These are phyloP conservation scores for Rattus rattus DNA, from an alignment of 2,113 vertebrate species.

Conservation along the genomic window DNA sequence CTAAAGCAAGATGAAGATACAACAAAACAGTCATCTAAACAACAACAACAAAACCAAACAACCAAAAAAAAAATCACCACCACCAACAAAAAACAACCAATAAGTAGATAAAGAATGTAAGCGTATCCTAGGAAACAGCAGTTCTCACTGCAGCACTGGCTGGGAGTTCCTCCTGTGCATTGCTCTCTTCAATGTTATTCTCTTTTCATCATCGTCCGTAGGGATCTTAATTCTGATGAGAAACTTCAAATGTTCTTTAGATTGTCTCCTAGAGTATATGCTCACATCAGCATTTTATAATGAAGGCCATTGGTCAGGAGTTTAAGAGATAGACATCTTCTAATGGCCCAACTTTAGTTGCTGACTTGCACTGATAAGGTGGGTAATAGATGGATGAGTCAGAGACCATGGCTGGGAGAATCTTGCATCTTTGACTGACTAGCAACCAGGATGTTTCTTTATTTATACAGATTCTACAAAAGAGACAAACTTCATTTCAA, in stretches of 20 bases:
- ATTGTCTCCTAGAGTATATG: neutral
- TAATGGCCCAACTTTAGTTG: neutral
- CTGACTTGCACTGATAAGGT: neutral
- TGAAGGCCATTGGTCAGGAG: neutral
- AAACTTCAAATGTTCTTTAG: neutral
- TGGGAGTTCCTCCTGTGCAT: neutral
- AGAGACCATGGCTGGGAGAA: neutral
- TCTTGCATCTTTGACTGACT: neutral
- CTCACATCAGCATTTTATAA: neutral
- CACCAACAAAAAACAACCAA: neutral
- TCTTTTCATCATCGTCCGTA: no score
- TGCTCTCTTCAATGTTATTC: neutral
- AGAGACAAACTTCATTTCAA: neutral
- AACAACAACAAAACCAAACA: neutral
- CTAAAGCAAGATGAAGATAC: neutral
- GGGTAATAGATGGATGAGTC: neutral
- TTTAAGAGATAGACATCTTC: neutral
- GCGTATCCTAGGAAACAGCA: neutral
- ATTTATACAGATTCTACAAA: neutral
- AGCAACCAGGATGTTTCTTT: neutral
- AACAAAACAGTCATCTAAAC: neutral
- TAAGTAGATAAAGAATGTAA: neutral
- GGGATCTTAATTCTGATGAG: neutral
- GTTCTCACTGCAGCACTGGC: neutral
- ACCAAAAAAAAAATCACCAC: neutral